Conservation (phyloP, 2,113 vertebrate genomes). For the Dromiciops gliroides region DNA sequence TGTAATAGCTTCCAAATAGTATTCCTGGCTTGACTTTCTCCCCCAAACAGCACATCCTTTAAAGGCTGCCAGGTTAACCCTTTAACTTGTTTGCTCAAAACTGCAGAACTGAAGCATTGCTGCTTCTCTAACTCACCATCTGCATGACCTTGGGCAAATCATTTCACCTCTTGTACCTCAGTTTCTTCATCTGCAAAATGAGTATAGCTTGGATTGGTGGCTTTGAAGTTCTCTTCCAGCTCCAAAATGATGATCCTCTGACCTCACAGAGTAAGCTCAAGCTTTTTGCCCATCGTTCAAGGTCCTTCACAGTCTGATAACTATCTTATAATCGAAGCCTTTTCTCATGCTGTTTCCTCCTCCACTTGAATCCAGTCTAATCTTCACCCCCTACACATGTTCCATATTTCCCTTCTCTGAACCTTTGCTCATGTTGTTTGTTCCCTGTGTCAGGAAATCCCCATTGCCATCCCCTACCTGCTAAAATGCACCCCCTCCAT, state of each 20-base stretch:
- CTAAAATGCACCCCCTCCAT: not conserved
- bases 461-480: fast-evolving
- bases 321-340: not conserved
- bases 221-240: not conserved
- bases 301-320: not conserved
- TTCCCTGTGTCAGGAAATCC: not conserved
- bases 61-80: no score
- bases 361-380: not conserved
- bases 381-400: not conserved
- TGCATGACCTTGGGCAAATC: not conserved
- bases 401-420: not conserved
- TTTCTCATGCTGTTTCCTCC: not conserved
- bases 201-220: not conserved
- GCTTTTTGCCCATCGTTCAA: not conserved
- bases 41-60: no score
- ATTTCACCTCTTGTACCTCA: not conserved
- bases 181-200: not conserved
- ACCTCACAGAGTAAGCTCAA: not conserved
- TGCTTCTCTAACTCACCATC: no score
- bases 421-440: not conserved
- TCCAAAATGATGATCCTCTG: not conserved
- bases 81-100: no score
- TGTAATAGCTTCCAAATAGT: no score
- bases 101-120: no score
- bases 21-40: no score